Evolutionary conservation across 2,797 vertebrate genomes (phyloP).

Genomic region (Gymnodraco acuticeps): DNA sequence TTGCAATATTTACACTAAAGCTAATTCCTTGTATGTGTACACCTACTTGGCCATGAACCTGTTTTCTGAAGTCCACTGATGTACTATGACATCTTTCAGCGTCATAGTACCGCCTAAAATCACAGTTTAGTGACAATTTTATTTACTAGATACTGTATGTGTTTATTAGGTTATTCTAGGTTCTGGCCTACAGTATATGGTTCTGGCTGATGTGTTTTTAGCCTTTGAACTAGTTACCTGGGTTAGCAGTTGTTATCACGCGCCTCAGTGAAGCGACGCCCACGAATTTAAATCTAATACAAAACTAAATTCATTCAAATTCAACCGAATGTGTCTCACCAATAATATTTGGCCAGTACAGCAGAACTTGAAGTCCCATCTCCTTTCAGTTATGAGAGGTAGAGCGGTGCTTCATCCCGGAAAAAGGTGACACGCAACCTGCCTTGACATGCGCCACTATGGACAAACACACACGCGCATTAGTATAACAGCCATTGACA

Average conservation of each 20-base stretch:
- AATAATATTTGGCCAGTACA: slow-evolving; percentile 77
- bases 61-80: too few species aligned
- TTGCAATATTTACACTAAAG: too few species aligned
- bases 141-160: neutral
- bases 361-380: slow-evolving; percentile 66
- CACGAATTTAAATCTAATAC: neutral
- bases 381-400: neutral
- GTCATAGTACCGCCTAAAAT: neutral
- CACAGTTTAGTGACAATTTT: neutral
- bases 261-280: neutral
- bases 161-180: neutral
- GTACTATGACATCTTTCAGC: neutral
- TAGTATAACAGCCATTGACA: accelerated
- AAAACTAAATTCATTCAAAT: neutral
- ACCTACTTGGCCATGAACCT: too few species aligned
- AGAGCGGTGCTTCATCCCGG: neutral
- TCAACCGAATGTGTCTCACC: slow-evolving; percentile 56
- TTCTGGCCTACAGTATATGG: neutral
- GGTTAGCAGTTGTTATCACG: neutral
- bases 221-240: too few species aligned
- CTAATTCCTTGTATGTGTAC: too few species aligned
- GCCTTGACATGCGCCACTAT: neutral
- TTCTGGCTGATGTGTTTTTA: neutral
- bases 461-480: too few species aligned
- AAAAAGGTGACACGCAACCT: slow-evolving; percentile 21